phyloP scores from a whole-genome alignment of 2,797 vertebrate genomes.

The Acropternis orthonyx region DNA sequence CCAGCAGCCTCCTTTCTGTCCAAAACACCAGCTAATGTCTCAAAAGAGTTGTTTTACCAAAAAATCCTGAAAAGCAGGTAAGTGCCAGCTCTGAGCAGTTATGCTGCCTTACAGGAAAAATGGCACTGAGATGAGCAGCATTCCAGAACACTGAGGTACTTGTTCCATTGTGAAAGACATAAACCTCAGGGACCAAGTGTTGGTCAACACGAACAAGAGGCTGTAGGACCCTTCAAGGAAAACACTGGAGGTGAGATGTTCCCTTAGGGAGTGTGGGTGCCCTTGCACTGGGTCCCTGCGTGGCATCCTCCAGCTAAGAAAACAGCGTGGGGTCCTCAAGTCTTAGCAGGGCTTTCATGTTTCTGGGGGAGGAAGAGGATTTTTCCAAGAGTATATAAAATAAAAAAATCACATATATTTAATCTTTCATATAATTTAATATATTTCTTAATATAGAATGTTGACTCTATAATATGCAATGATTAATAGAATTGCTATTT shows the following conservation, averaged over 20 bases:
- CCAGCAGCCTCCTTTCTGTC: background rate
- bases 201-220: background rate
- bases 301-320: background rate
- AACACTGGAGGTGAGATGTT: background rate
- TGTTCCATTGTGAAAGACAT: background rate
- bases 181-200: background rate
- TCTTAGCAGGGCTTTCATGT: background rate
- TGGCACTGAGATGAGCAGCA: background rate
- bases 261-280: background rate
- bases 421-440: background rate
- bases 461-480: too few relatives aligned
- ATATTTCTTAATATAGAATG: background rate
- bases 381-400: background rate
- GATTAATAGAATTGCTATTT: background rate
- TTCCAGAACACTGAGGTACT: background rate
- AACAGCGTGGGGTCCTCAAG: background rate
- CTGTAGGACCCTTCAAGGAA: background rate
- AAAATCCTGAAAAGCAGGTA: constrained; percentile 62
- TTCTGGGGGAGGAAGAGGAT: background rate
- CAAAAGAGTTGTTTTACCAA: constrained; percentile 34
- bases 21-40: constrained; percentile 33
- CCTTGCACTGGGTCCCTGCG: background rate
- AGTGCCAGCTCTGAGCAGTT: constrained; percentile 25
- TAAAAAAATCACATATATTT: background rate
- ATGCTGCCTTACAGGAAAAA: constrained; percentile 58